Percentiles rank a stretch among this genome's conserved stretches.
phyloP scores from a whole-genome alignment of 2,888 invertebrate species.

The Cistogaster globosa region DNA sequence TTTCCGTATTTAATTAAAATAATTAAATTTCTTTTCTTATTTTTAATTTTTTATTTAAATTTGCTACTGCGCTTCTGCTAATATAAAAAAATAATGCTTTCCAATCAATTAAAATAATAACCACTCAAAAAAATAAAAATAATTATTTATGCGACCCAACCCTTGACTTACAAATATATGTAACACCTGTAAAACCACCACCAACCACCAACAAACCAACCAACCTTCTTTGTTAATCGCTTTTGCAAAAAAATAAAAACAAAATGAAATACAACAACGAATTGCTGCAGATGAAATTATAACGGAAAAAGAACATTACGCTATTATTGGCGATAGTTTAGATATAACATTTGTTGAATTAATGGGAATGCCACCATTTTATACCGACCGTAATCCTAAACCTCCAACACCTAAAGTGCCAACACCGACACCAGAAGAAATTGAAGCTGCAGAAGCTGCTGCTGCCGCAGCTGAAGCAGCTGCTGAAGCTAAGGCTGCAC shows the following conservation, averaged over 20 bases:
- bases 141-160: conserved; percentile 43
- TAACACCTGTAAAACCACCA: conserved; percentile 38
- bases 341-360: conserved; percentile 96
- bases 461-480: conserved; percentile 72
- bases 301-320: conserved; percentile 94
- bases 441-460: conserved; percentile 78
- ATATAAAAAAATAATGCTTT: conserved; percentile 56
- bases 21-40: conserved; percentile 58
- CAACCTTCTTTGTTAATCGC: conserved; percentile 46
- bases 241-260: conserved; percentile 12
- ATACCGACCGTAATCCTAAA: conserved; percentile 82
- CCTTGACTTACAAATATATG: conserved; percentile 67
- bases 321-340: conserved; percentile 95
- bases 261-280: too few species aligned
- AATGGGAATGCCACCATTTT: conserved; percentile 85
- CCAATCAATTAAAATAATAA: conserved; percentile 37
- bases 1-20: conserved; percentile 30
- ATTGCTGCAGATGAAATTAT: conserved; percentile 89
- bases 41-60: conserved; percentile 41
- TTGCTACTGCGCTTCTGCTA: conserved; percentile 56
- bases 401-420: conserved; percentile 81
- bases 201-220: conserved; percentile 62
- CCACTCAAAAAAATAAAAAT: not conserved
- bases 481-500: conserved; percentile 71
- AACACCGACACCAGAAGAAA: conserved; percentile 81